These are phyloP conservation scores for Gallinago jamesoni DNA, from an alignment of 2,113 vertebrate genomes.

Conservation along the genomic window DNA sequence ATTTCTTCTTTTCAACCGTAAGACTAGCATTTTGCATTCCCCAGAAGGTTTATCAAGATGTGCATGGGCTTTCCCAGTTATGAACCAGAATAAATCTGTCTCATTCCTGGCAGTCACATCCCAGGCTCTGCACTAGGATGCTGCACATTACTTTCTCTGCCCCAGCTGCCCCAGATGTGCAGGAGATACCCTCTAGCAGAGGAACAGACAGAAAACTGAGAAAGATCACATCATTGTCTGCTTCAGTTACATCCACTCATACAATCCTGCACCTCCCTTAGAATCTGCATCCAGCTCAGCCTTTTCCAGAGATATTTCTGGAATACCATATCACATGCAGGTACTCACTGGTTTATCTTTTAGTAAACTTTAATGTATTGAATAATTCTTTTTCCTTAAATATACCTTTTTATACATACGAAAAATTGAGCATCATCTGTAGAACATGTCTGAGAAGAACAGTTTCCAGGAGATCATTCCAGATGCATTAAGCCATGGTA, in stretches of 20 bases:
- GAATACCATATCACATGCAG: background rate
- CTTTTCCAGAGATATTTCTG: background rate
- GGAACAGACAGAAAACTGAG: background rate
- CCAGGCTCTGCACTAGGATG: background rate
- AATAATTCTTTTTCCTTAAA: background rate
- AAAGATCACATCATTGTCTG: background rate
- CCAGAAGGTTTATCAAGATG: background rate
- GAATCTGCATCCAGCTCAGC: background rate
- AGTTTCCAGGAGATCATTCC: background rate
- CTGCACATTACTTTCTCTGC: background rate
- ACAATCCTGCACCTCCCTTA: background rate
- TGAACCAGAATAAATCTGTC: background rate
- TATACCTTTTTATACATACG: background rate
- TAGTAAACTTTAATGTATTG: background rate
- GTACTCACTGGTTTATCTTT: background rate
- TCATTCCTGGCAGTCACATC: background rate
- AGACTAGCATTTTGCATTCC: background rate
- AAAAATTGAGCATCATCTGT: background rate
- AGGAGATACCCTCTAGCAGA: background rate
- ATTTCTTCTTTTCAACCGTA: background rate
- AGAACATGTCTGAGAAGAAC: background rate
- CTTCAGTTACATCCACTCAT: background rate
- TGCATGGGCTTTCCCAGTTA: background rate
- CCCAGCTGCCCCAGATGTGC: background rate
- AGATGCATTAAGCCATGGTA: accelerated